Evolutionary conservation across 2,888 invertebrate genomes (phyloP).

Genomic region (Clivina fossor): DNA sequence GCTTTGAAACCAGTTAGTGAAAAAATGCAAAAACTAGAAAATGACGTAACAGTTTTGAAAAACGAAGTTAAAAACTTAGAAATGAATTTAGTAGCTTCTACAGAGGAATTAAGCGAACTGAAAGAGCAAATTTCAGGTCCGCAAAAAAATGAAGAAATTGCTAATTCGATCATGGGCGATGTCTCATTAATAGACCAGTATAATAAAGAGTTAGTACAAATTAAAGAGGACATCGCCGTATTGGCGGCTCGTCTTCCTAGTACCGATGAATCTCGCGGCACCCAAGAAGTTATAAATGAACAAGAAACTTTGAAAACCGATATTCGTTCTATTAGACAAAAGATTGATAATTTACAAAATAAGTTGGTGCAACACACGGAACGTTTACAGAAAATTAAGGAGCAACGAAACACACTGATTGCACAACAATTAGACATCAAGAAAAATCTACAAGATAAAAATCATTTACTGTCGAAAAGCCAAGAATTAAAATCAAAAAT

Average conservation of each 20-base stretch:
- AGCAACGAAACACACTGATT: conserved; percentile 64
- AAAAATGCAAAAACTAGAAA: conserved; percentile 62
- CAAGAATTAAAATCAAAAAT: conserved; percentile 50
- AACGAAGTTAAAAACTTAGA: conserved; percentile 57
- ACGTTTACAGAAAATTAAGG: conserved; percentile 61
- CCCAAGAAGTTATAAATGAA: conserved; percentile 58
- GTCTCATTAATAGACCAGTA: conserved; percentile 76
- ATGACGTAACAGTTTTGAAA: conserved; percentile 67
- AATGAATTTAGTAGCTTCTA: conserved; percentile 56
- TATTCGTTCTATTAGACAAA: conserved; percentile 53
- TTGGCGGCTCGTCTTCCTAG: conserved; percentile 49
- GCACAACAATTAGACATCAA: conserved; percentile 71
- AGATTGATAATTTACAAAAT: conserved; percentile 56
- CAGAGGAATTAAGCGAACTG: conserved; percentile 47
- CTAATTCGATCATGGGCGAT: conserved; percentile 68
- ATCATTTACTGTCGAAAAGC: conserved; percentile 54
- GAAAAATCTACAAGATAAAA: conserved; percentile 58
- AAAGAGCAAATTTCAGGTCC: conserved; percentile 53
- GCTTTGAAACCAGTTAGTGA: conserved; percentile 70
- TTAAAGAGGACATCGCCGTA: conserved; percentile 55
- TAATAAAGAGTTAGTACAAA: conserved; percentile 58
- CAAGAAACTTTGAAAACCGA: conserved; percentile 56
- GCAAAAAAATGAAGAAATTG: conserved; percentile 55
- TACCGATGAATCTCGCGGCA: conserved; percentile 47
- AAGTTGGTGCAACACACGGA: conserved; percentile 59